Conservation (phyloP, 2,113 vertebrate genomes). For the Cottus gobio region DNA sequence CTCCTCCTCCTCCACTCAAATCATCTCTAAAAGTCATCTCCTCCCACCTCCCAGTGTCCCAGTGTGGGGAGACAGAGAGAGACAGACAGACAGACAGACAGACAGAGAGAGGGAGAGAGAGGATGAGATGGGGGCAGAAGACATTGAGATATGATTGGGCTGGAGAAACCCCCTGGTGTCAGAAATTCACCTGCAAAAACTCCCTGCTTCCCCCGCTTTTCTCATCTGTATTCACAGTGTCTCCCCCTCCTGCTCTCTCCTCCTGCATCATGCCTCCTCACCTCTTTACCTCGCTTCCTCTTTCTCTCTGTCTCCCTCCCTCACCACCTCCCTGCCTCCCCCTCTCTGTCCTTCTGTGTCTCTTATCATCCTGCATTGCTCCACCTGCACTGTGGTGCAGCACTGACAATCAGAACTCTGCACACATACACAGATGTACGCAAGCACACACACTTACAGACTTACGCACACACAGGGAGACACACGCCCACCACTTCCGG, state of each 20-base stretch:
- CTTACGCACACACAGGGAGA: conserved; percentile 62
- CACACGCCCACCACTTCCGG: conserved; percentile 82
- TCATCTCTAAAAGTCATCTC: conserved; percentile 78
- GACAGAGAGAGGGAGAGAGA: conserved; percentile 34
- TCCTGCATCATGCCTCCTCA: conserved; percentile 71
- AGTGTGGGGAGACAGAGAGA: conserved; percentile 42
- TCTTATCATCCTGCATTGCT: conserved; percentile 77
- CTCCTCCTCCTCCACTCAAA: conserved; percentile 62
- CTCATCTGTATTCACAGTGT: conserved; percentile 79
- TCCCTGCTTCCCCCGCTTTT: conserved; percentile 69
- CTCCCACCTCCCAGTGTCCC: conserved; percentile 67
- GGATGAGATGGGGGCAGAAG: conserved; percentile 52
- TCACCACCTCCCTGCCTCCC: conserved; percentile 35
- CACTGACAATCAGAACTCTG: conserved; percentile 72
- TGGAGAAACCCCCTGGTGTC: conserved; percentile 76
- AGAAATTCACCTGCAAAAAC: conserved; percentile 77
- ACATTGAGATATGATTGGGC: conserved; percentile 67
- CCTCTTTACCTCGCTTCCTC: conserved; percentile 50
- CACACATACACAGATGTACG: conserved; percentile 49
- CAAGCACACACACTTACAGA: conserved; percentile 29
- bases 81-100: conserved; percentile 18
- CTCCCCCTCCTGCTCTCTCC: conserved; percentile 56
- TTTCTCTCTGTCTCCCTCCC: conserved; percentile 14
- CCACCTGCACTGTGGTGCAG: conserved; percentile 79
- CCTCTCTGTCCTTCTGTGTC: conserved; percentile 63